A percentile compares a stretch with the other conserved stretches of the same genome.
Conservation (phyloP, 2,888 invertebrate species). For the Papilio gigon region DNA sequence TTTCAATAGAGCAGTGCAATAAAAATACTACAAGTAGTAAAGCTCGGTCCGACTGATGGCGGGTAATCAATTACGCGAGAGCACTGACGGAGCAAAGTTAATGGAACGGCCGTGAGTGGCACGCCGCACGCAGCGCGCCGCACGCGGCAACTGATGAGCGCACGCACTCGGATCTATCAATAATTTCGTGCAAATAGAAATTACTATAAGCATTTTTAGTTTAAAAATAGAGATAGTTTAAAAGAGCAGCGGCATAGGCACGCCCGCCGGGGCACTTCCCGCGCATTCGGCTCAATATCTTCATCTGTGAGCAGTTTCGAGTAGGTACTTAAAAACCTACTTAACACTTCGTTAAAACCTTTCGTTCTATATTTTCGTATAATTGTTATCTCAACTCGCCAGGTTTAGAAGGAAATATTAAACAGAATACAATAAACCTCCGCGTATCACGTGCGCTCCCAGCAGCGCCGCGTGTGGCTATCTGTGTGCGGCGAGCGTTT, state of each 20-base stretch:
- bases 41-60: not conserved
- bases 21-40: slow-evolving; percentile 8
- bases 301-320: too few species aligned
- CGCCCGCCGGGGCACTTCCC: too few species aligned
- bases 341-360: too few species aligned
- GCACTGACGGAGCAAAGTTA: slow-evolving; percentile 13
- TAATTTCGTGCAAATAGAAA: not conserved
- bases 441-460: not conserved
- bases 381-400: not conserved
- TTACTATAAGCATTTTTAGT: too few species aligned
- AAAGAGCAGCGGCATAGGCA: too few species aligned
- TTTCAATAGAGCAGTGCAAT: not conserved
- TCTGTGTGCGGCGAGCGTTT: not conserved
- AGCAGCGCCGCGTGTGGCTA: not conserved
- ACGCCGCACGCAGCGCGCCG: not conserved
- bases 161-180: not conserved
- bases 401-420: not conserved
- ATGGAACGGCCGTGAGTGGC: not conserved
- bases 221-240: too few species aligned
- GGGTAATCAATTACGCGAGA: slow-evolving; percentile 15
- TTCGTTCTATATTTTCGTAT: too few species aligned
- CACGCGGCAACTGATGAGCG: not conserved
- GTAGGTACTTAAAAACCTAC: too few species aligned
- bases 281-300: too few species aligned
- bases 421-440: not conserved